Evolutionary conservation across 2,113 vertebrate species (phyloP).

Genomic region (Enhydra lutris): DNA sequence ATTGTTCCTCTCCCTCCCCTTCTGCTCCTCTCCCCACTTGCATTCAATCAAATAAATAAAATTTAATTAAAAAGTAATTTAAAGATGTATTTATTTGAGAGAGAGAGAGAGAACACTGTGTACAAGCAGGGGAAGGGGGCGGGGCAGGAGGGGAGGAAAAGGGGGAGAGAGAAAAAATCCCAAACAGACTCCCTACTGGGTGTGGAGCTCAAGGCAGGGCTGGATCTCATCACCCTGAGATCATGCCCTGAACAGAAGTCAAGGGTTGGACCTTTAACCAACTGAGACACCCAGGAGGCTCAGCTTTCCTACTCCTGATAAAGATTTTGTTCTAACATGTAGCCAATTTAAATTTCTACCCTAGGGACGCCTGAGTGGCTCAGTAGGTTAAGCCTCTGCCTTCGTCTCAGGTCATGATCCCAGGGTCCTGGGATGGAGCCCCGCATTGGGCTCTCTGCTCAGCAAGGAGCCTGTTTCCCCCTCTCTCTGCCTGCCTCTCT

Average conservation of each 20-base stretch:
- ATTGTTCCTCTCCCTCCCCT: not conserved
- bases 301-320: not conserved
- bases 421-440: too few relatives aligned
- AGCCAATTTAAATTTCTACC: conserved; percentile 23
- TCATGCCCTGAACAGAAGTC: not conserved
- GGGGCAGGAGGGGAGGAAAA: too few relatives aligned
- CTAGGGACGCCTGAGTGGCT: not conserved
- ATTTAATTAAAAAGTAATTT: not conserved
- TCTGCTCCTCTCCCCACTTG: not conserved
- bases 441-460: too few relatives aligned
- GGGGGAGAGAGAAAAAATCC: not conserved
- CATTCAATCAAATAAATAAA: not conserved
- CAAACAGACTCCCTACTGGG: not conserved
- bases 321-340: not conserved
- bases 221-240: not conserved
- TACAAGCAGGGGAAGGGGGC: not conserved
- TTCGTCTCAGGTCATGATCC: too few relatives aligned
- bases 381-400: too few relatives aligned
- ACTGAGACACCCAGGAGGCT: not conserved
- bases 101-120: not conserved
- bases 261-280: not conserved
- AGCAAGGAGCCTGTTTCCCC: too few relatives aligned
- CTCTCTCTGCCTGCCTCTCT: too few relatives aligned
- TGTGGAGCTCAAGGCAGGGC: not conserved
- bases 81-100: not conserved